These are phyloP conservation scores for Boulengeromyrus knoepffleri DNA, from an alignment of 2,113 vertebrate genomes.

Conservation along the genomic window DNA sequence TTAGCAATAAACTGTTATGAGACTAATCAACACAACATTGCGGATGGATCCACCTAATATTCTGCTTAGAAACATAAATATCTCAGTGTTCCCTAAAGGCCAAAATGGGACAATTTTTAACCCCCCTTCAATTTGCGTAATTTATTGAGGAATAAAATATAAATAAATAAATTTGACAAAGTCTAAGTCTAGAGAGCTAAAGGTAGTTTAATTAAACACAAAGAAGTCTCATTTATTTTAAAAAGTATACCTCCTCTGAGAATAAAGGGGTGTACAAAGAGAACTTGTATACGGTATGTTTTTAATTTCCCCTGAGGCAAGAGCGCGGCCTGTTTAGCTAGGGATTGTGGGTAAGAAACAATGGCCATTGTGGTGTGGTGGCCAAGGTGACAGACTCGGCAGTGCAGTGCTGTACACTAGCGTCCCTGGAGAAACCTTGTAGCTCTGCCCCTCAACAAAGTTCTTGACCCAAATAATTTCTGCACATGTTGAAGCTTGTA, in stretches of 20 bases:
- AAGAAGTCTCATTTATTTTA: conserved; percentile 2
- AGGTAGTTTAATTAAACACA: conserved; percentile 1
- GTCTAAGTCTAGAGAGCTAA: not conserved
- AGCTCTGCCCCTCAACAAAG: not conserved
- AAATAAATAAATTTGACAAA: not conserved
- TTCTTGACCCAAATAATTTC: not conserved
- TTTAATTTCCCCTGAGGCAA: conserved; percentile 9
- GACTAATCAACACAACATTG: not conserved
- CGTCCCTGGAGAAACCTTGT: not conserved
- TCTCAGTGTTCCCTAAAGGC: not conserved
- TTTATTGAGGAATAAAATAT: not conserved
- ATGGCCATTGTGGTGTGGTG: not conserved
- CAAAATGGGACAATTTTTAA: not conserved
- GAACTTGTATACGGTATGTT: conserved; percentile 8
- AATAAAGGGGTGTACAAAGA: not conserved
- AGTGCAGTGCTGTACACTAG: not conserved
- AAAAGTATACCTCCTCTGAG: not conserved
- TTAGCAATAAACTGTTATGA: not conserved
- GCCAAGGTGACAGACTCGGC: not conserved
- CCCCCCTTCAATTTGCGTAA: not conserved
- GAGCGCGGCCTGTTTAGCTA: not conserved
- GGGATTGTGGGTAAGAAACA: not conserved
- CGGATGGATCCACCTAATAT: not conserved
- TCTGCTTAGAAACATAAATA: not conserved
- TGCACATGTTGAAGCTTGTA: not conserved